These are phyloP conservation scores for Mohoua ochrocephala DNA, from an alignment of 2,113 vertebrate genomes.

Conservation along the genomic window DNA sequence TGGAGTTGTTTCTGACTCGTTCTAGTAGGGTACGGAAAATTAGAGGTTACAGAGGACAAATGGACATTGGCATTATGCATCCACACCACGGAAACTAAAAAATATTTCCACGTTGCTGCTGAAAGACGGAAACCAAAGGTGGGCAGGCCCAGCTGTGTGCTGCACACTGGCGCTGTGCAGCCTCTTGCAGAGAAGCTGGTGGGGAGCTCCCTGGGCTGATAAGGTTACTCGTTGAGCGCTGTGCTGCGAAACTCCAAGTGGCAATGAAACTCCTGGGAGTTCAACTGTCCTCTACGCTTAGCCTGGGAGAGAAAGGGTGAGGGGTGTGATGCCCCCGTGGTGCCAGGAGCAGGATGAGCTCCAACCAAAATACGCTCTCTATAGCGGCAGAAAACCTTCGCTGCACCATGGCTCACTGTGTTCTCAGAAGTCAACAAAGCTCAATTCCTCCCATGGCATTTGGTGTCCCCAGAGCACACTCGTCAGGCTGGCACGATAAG, in stretches of 20 bases:
- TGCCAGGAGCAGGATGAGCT: not conserved
- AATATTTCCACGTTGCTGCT: not conserved
- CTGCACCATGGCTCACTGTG: not conserved
- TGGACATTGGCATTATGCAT: not conserved
- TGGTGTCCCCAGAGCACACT: not conserved
- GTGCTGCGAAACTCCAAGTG: not conserved
- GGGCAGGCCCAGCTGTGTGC: not conserved
- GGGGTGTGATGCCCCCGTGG: rapidly evolving
- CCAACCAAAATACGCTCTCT: not conserved
- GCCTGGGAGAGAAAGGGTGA: rapidly evolving
- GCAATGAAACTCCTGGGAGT: not conserved
- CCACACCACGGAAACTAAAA: not conserved
- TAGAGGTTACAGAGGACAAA: not conserved
- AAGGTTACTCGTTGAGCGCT: rapidly evolving
- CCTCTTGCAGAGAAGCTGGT: not conserved
- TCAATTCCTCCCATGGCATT: rapidly evolving
- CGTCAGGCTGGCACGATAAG: not conserved
- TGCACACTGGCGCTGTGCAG: rapidly evolving
- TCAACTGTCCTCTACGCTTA: not conserved
- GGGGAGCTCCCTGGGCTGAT: not conserved
- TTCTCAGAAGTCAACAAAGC: not conserved
- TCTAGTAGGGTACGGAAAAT: not conserved
- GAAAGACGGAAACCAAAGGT: not conserved
- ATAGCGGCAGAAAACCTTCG: not conserved
- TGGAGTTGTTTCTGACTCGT: not conserved